Base-by-base conservation (phyloP, 2,888 invertebrate species). In the Acleris laterana region DNA sequence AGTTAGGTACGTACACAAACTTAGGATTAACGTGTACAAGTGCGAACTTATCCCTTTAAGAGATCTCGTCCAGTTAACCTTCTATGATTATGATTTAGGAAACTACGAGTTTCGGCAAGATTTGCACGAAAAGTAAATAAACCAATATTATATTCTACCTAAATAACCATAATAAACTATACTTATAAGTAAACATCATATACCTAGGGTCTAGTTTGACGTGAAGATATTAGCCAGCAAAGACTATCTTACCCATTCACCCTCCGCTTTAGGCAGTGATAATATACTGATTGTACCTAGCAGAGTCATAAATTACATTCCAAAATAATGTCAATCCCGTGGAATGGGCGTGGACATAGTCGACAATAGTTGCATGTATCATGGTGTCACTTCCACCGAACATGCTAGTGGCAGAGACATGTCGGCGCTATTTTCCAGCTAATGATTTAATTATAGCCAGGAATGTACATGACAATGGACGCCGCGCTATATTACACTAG, bases 361-460 rank as follows among this genome's bases (percentile, higher is more conserved):
- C 51, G 46, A 61, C 51, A 52, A 66, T 59, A 52, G 52, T 51
- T 66, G 56, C 50, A 62, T 62, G 62, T 66, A 51, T 62, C 66
- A 61, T 16, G 25, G 16, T 42, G 49, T 59, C 32, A 46, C 61
- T 19, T 28, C 62, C 63, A 48, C 46, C 28, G 50, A 56, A 61
- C 56, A 56, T 66, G 66, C 25, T 46, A 20, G 51, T 62, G 66
- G 62, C 66, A 66, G 51, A 62, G 66, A 66, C 52, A 66, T 66
- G 66, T 66, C 51, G 53, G 56, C 46, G 62, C 57, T 52, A 62
- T 57, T 56, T 61, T 61, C 62, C 57, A 51, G 62, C 61, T 62
- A 66, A 66, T 48, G 61, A 62, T 62, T 66, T 66, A 66, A 66
- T 66, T 61, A 66, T 57, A 62, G 52, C 61, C 16, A 57, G 57